phyloP scores from a whole-genome alignment of 2,113 vertebrate species.

The Natator depressus region DNA sequence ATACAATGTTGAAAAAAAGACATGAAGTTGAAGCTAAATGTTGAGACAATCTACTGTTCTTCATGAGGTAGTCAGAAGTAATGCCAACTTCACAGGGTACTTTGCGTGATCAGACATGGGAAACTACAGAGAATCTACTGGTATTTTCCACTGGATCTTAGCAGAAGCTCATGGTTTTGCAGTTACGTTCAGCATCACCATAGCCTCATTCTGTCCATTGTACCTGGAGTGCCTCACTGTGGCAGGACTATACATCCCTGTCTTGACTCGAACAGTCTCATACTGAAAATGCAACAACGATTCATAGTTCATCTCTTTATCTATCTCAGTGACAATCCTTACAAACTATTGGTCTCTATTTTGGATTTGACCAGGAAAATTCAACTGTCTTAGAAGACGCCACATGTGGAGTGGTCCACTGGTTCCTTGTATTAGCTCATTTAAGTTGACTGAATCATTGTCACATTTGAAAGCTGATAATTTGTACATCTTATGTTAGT shows the following conservation, averaged over 20 bases:
- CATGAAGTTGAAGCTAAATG: constrained; percentile 15
- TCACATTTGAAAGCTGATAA: not conserved
- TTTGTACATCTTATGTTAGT: not conserved
- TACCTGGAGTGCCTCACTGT: not conserved
- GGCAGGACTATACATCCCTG: not conserved
- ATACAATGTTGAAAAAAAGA: not conserved
- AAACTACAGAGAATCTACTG: constrained; percentile 15
- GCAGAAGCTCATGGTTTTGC: constrained; percentile 33
- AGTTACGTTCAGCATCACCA: constrained; percentile 23
- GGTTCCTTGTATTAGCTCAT: not conserved
- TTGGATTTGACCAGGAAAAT: not conserved
- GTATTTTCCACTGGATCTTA: constrained; percentile 33
- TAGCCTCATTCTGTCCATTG: not conserved
- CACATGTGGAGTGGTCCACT: not conserved
- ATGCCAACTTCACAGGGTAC: not conserved
- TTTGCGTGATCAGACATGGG: constrained; percentile 20
- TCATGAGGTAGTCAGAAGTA: not conserved
- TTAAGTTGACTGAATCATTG: not conserved
- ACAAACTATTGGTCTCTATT: not conserved
- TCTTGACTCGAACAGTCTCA: not conserved
- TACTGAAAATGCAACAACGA: not conserved
- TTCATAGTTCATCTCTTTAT: not conserved
- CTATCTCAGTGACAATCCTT: not conserved
- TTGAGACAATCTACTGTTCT: constrained; percentile 44
- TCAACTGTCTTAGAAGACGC: not conserved